These are phyloP conservation scores for Platalea minor DNA, from an alignment of 2,797 vertebrate genomes.

Conservation along the genomic window DNA sequence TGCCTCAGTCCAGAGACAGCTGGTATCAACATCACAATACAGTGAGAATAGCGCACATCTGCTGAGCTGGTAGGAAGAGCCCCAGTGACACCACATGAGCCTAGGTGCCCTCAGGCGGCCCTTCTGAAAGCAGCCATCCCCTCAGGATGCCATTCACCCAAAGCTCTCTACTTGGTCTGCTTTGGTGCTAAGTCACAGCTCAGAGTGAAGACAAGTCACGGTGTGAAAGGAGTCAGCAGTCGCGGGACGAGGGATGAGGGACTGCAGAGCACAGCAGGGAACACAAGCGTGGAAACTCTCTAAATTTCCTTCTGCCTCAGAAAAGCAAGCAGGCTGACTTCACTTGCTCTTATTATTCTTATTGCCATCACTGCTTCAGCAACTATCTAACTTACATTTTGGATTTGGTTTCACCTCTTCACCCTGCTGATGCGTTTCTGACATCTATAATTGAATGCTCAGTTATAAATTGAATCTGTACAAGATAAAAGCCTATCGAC, in stretches of 20 bases:
- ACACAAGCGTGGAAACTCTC: neutral
- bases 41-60: neutral
- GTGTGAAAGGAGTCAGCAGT: neutral
- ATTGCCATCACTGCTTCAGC: neutral
- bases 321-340: neutral
- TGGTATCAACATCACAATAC: neutral
- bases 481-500: neutral
- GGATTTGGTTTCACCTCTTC: neutral
- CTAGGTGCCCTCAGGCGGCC: neutral
- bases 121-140: neutral
- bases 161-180: neutral
- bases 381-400: neutral
- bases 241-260: neutral
- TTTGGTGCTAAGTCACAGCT: neutral
- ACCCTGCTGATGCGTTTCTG: neutral
- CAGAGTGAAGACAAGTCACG: neutral
- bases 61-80: neutral
- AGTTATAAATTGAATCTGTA: neutral
- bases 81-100: neutral
- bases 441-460: neutral
- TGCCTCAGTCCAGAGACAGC: neutral
- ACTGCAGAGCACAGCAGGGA: neutral
- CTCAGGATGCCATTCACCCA: neutral
- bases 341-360: neutral
- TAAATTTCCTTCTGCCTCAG: neutral